A percentile compares a stretch with the other conserved stretches of the same genome.
Conservation (phyloP, 2,888 invertebrate species). For the Syrphus vitripennis region DNA sequence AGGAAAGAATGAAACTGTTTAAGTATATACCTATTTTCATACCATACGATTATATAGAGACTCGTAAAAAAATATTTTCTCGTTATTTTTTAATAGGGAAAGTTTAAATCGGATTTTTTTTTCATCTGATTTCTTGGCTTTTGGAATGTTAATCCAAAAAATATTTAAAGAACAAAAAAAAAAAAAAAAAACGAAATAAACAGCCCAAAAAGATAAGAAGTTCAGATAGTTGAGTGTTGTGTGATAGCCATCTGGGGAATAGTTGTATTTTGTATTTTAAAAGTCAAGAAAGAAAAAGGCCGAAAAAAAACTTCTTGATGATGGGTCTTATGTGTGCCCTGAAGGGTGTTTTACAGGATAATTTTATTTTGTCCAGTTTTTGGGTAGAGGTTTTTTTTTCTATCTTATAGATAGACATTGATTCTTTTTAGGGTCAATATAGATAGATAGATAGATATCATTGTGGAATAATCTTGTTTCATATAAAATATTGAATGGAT, state of each 20-base stretch:
- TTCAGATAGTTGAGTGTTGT: conserved; percentile 53
- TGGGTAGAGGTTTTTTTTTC: background rate
- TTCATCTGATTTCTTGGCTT: conserved; percentile 5
- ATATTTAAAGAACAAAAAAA: conserved; percentile 22
- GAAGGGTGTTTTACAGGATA: conserved; percentile 29
- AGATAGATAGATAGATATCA: conserved; percentile 32
- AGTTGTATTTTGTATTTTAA: conserved; percentile 3
- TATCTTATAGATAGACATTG: background rate
- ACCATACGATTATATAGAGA: conserved; percentile 7
- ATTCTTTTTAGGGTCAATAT: conserved; percentile 13
- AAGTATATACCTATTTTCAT: conserved; percentile 49
- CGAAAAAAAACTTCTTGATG: conserved; percentile 20
- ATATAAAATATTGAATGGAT: conserved; percentile 20
- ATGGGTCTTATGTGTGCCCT: conserved; percentile 21
- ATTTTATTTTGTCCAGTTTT: conserved; percentile 43
- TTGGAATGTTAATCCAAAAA: conserved; percentile 63
- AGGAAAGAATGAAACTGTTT: conserved; percentile 27
- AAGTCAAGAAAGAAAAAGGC: conserved; percentile 29
- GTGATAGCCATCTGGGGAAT: conserved; percentile 43
- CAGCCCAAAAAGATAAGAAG: conserved; percentile 17
- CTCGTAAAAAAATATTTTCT: conserved; percentile 67
- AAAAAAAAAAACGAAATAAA: conserved; percentile 16
- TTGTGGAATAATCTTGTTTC: conserved; percentile 61
- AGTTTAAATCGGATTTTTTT: conserved; percentile 68
- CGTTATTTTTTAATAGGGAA: conserved; percentile 69